Evolutionary conservation across 1,140 invertebrate species (phyloP).

Genomic region (Galendromus occidentalis): DNA sequence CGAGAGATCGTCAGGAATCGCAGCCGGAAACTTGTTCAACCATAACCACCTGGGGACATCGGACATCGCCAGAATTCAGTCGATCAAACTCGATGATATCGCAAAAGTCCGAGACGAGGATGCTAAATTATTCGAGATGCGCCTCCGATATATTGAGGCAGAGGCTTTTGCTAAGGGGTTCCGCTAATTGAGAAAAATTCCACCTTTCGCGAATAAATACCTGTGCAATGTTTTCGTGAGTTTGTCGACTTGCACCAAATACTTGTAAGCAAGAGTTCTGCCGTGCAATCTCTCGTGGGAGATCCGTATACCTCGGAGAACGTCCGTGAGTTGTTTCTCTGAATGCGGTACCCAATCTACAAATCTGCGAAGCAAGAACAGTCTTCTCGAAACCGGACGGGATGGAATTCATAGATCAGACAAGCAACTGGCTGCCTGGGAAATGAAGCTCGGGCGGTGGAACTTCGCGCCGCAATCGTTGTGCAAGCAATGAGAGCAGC

Average conservation of each 20-base stretch:
- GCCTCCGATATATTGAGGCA: background rate
- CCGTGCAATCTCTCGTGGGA: slow-evolving; percentile 60
- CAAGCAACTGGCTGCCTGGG: background rate
- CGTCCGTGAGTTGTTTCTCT: slow-evolving; percentile 51
- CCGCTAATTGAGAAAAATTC: background rate
- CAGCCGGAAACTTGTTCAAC: background rate
- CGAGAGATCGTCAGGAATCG: background rate
- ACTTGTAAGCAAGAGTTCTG: slow-evolving; percentile 55
- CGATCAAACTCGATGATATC: background rate
- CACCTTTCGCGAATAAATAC: slow-evolving; percentile 41
- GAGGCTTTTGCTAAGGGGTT: background rate
- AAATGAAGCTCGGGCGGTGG: background rate
- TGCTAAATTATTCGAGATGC: too few relatives aligned
- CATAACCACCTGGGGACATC: background rate
- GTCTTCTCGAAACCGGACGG: background rate
- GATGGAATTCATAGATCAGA: background rate
- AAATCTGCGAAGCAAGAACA: slow-evolving; percentile 39
- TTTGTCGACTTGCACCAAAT: slow-evolving; percentile 55
- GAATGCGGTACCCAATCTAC: slow-evolving; percentile 52
- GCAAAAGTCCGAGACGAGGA: background rate
- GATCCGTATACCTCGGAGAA: slow-evolving; percentile 20
- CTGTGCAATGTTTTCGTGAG: slow-evolving; percentile 61
- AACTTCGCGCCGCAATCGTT: background rate
- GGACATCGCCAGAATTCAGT: background rate
- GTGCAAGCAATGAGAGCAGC: background rate